Evolutionary conservation across 2,113 vertebrate genomes (phyloP).

Genomic region (Lepus timidus): DNA sequence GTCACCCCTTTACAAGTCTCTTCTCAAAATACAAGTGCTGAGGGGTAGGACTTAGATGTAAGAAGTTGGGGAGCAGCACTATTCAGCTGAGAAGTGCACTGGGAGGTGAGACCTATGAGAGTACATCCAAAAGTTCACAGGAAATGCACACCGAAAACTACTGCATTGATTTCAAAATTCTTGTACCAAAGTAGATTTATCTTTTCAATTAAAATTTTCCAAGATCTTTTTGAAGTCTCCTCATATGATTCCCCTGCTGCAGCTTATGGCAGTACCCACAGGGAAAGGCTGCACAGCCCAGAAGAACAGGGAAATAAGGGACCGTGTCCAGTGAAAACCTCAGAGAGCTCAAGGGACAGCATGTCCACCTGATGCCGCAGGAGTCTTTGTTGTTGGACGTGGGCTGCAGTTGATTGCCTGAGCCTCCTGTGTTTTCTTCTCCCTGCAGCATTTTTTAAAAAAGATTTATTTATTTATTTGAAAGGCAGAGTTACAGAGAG

Average conservation of each 20-base stretch:
- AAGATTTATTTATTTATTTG: too few species aligned
- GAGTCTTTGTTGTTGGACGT: not conserved
- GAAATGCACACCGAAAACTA: too few species aligned
- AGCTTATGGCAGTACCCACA: rapidly evolving
- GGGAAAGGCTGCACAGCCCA: not conserved
- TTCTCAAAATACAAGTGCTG: not conserved
- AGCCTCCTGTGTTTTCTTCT: not conserved
- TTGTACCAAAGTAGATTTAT: too few species aligned
- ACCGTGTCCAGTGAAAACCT: not conserved
- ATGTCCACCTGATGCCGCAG: not conserved
- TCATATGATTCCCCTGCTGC: too few species aligned
- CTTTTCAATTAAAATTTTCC: too few species aligned
- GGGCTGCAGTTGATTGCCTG: not conserved
- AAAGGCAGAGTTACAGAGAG: too few species aligned
- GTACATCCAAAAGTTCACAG: too few species aligned
- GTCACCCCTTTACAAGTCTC: not conserved
- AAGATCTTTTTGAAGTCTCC: too few species aligned
- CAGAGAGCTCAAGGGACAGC: not conserved
- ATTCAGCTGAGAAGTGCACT: not conserved
- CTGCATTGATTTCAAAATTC: too few species aligned
- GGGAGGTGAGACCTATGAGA: too few species aligned
- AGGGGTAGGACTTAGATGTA: not conserved
- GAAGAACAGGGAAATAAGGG: not conserved
- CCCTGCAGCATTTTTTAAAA: not conserved
- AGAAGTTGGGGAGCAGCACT: not conserved